Evolutionary conservation across 2,888 invertebrate genomes (phyloP).

Genomic region (Sinohyriopsis cumingii): DNA sequence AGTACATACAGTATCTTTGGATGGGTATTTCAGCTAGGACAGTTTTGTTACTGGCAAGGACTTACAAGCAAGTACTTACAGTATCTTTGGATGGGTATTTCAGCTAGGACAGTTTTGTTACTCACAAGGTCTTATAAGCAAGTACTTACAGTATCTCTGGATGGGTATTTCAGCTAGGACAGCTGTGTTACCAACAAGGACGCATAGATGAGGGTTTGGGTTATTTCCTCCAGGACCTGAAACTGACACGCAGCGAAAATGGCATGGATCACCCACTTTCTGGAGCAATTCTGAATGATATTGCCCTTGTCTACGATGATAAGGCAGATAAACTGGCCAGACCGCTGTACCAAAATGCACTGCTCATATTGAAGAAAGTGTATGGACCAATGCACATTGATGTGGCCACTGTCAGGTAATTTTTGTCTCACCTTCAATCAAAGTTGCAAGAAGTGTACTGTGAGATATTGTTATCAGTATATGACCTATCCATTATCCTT

Average conservation of each 20-base stretch:
- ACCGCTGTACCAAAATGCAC: constrained; percentile 50
- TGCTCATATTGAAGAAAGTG: constrained; percentile 45
- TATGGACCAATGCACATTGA: constrained; percentile 53
- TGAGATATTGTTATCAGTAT: too few relatives aligned
- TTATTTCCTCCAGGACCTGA: constrained; percentile 56
- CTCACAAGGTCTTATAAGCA: constrained; percentile 16
- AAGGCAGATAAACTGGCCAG: constrained; percentile 44
- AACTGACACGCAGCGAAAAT: constrained; percentile 53
- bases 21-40: constrained; percentile 33
- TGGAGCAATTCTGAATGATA: constrained; percentile 51
- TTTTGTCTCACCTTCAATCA: background rate
- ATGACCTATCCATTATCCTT: too few relatives aligned
- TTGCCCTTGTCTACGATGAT: constrained; percentile 59
- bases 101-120: constrained; percentile 46
- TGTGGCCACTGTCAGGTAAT: constrained; percentile 53
- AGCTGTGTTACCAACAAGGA: constrained; percentile 53
- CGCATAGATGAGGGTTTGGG: constrained; percentile 54
- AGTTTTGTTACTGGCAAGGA: constrained; percentile 38
- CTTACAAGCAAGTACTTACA: constrained; percentile 1
- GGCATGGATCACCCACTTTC: constrained; percentile 53
- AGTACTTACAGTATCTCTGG: background rate
- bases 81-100: background rate
- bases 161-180: constrained; percentile 46
- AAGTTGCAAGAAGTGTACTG: background rate
- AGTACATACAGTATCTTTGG: background rate